These are phyloP conservation scores for Myoxocephalus aenaeus DNA, from an alignment of 2,797 vertebrate genomes.

Conservation along the genomic window DNA sequence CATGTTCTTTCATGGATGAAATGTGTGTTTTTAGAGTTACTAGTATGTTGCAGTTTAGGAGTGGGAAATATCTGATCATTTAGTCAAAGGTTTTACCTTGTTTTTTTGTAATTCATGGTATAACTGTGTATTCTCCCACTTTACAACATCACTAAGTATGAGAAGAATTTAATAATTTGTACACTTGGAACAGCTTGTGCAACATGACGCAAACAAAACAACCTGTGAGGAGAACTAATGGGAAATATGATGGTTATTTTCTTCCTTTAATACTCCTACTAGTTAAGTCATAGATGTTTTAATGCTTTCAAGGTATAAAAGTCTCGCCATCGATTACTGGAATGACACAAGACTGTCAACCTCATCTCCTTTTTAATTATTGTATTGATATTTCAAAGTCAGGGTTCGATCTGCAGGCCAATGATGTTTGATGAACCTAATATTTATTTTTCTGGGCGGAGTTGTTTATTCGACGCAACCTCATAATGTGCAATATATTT, in stretches of 20 bases:
- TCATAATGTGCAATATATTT: constrained; percentile 60
- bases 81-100: not conserved
- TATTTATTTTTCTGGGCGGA: constrained; percentile 46
- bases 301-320: not conserved
- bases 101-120: not conserved
- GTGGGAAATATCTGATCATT: not conserved
- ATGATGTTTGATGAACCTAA: not conserved
- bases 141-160: not conserved
- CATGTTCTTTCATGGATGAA: not conserved
- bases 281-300: not conserved
- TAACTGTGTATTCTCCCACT: too few relatives aligned
- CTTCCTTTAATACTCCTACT: not conserved
- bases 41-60: not conserved
- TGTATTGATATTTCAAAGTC: not conserved
- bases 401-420: not conserved
- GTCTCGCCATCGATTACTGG: not conserved
- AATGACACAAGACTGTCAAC: not conserved
- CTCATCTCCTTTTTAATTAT: not conserved
- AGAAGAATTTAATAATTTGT: not conserved
- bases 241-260: not conserved
- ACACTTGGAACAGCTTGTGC: not conserved
- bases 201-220: not conserved
- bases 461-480: constrained; percentile 7
- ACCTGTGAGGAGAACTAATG: not conserved
- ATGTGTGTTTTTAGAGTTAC: not conserved